Evolutionary conservation across 1,140 invertebrate genomes (phyloP).

Genomic region (Riptortus pedestris): DNA sequence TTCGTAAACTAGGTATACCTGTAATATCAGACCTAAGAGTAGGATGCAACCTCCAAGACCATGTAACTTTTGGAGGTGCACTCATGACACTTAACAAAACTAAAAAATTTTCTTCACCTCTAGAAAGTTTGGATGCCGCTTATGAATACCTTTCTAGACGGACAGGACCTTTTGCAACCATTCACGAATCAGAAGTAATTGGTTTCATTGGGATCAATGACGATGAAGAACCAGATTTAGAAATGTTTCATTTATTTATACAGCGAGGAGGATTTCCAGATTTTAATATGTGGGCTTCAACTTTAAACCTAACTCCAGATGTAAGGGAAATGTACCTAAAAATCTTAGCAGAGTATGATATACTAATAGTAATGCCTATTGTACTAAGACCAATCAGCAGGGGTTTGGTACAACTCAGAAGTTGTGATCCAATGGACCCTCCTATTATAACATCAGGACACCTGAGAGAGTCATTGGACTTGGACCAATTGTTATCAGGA

Average conservation of each 20-base stretch:
- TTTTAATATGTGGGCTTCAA: constrained; percentile 3
- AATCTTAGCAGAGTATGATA: constrained; percentile 36
- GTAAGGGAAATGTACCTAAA: constrained; percentile 8
- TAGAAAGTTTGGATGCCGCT: constrained; percentile 6
- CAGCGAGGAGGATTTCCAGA: neutral
- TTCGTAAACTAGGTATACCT: constrained; percentile 32
- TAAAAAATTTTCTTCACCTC: neutral
- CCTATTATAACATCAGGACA: constrained; percentile 50
- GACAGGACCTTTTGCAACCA: constrained; percentile 35
- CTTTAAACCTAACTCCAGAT: constrained; percentile 8
- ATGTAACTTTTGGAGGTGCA: constrained; percentile 22
- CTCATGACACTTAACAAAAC: constrained; percentile 20
- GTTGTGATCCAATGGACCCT: constrained; percentile 43
- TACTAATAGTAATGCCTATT: constrained; percentile 40
- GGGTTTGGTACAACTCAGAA: constrained; percentile 41
- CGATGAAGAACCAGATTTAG: constrained; percentile 38
- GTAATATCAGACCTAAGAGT: constrained; percentile 17
- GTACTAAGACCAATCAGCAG: constrained; percentile 40
- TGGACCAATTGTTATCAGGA: constrained; percentile 38
- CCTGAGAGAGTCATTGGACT: constrained; percentile 32
- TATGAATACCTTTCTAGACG: constrained; percentile 22
- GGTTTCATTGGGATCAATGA: constrained; percentile 38
- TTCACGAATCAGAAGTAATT: constrained; percentile 36
- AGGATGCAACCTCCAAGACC: constrained; percentile 25
- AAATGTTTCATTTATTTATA: constrained; percentile 28